Conservation (phyloP, 2,113 vertebrate species). For the Girardinichthys multiradiatus region DNA sequence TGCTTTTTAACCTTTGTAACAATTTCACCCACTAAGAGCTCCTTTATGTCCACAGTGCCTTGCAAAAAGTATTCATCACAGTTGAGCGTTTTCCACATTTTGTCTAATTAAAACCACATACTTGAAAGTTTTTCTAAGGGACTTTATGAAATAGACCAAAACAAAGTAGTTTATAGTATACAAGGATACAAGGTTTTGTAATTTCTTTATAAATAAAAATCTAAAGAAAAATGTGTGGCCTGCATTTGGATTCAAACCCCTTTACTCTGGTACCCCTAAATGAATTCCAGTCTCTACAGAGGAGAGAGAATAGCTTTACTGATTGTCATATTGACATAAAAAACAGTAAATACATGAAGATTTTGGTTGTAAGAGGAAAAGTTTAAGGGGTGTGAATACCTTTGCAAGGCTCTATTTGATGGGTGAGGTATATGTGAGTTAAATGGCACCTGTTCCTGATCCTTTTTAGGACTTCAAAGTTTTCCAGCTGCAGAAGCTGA, state of each 20-base stretch:
- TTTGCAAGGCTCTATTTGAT: background rate
- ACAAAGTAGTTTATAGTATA: too few relatives aligned
- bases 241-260: too few relatives aligned
- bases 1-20: background rate
- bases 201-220: too few relatives aligned
- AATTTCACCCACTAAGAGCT: background rate
- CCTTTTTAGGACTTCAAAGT: constrained; percentile 12
- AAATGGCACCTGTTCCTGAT: constrained; percentile 38
- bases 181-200: too few relatives aligned
- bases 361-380: background rate
- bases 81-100: too few relatives aligned
- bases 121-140: too few relatives aligned
- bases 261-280: background rate
- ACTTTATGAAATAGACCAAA: too few relatives aligned
- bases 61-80: too few relatives aligned
- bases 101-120: too few relatives aligned
- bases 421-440: constrained; percentile 30
- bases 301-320: background rate
- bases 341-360: background rate
- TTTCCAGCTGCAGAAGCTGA: constrained; percentile 36
- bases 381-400: too few relatives aligned
- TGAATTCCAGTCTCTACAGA: background rate
- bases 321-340: background rate
- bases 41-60: too few relatives aligned
- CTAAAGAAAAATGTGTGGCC: too few relatives aligned